Evolutionary conservation across 2,888 invertebrate genomes (phyloP).

Genomic region (Lepeophtheirus nordmannii): DNA sequence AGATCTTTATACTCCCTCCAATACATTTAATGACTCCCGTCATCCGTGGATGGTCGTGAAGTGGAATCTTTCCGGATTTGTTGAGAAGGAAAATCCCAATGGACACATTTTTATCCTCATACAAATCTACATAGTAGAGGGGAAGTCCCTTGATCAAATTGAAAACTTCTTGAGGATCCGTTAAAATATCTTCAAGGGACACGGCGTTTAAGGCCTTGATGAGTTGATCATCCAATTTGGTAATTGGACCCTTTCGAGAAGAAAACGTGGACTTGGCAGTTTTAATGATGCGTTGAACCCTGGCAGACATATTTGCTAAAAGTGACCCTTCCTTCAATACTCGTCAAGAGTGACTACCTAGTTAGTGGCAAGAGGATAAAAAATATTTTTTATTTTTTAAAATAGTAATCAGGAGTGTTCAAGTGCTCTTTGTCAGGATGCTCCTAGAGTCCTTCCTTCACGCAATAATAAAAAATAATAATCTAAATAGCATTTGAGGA

Average conservation of each 20-base stretch:
- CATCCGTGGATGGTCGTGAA: slow-evolving; percentile 21
- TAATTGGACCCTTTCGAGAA: not conserved
- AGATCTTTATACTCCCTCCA: not conserved
- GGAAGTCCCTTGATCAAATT: not conserved
- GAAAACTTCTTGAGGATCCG: not conserved
- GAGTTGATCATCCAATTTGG: not conserved
- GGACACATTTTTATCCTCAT: slow-evolving; percentile 7
- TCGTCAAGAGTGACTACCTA: too few relatives aligned
- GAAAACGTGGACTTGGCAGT: not conserved
- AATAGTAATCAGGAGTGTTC: too few relatives aligned
- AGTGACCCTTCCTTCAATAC: not conserved
- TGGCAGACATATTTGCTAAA: not conserved
- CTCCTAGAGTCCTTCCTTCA: too few relatives aligned
- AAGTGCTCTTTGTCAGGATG: too few relatives aligned
- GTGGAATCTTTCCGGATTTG: not conserved
- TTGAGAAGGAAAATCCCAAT: slow-evolving; percentile 16
- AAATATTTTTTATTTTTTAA: too few relatives aligned
- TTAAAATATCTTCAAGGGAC: not conserved
- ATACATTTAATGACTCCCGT: slow-evolving; percentile 14
- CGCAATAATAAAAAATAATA: too few relatives aligned
- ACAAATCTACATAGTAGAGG: slow-evolving; percentile 8
- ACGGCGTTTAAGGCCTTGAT: not conserved
- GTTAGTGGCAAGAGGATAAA: too few relatives aligned
- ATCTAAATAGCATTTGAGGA: too few relatives aligned
- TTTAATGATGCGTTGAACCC: not conserved